Conservation (phyloP, 1,140 invertebrate species). For the Macrosteles quadrilineatus region DNA sequence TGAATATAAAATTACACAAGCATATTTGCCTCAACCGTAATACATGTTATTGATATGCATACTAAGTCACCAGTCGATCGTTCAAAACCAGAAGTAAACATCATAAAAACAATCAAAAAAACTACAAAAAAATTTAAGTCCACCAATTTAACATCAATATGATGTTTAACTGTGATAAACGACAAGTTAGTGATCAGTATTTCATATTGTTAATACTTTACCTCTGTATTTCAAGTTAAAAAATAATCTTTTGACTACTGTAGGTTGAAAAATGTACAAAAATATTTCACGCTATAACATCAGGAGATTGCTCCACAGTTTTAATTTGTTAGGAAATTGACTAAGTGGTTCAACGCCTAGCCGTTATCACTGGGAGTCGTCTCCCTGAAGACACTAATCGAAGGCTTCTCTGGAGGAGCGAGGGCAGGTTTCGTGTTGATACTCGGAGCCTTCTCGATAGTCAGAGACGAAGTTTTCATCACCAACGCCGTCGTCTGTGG, state of each 20-base stretch:
- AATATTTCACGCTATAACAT: background rate
- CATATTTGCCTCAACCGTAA: constrained; percentile 9
- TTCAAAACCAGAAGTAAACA: background rate
- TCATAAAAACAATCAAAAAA: background rate
- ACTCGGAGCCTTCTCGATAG: constrained; percentile 31
- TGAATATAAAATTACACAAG: background rate
- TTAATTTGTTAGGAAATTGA: background rate
- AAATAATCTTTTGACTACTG: background rate
- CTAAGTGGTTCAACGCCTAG: background rate
- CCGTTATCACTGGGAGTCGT: constrained; percentile 18
- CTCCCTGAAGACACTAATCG: constrained; percentile 37
- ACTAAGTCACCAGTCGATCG: background rate
- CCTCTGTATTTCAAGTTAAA: background rate
- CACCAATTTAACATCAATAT: constrained; percentile 15
- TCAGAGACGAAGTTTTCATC: constrained; percentile 23
- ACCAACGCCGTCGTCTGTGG: constrained; percentile 3
- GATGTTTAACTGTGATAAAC: background rate
- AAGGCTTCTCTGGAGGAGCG: constrained; percentile 35
- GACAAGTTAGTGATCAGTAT: background rate
- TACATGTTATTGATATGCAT: constrained; percentile 3
- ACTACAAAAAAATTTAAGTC: background rate
- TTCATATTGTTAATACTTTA: background rate
- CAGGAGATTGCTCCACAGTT: background rate
- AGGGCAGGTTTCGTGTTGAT: background rate
- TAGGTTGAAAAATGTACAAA: constrained; percentile 3